These are phyloP conservation scores for Mormyrus proboscirostris DNA, from an alignment of 2,797 vertebrate genomes.

Conservation along the genomic window DNA sequence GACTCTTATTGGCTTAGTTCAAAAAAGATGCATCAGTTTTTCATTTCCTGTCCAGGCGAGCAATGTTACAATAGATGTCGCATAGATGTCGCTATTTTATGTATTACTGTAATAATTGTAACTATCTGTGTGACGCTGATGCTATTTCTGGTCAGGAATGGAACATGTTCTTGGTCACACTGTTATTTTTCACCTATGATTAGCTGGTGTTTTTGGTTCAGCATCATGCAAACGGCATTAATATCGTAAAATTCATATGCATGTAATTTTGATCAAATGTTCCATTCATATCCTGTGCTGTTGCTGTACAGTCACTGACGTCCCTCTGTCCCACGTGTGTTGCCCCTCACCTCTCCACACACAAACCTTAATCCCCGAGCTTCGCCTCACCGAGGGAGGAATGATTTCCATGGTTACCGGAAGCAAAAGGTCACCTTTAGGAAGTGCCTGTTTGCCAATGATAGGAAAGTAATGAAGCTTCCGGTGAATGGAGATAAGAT, in stretches of 20 bases:
- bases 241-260: neutral
- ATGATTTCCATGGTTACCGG: slow-evolving; percentile 61
- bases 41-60: neutral
- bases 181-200: neutral
- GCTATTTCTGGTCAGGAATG: neutral
- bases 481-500: slow-evolving; percentile 50
- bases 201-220: neutral
- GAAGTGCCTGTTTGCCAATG: slow-evolving; percentile 56
- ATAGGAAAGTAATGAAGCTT: slow-evolving; percentile 61
- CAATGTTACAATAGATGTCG: neutral
- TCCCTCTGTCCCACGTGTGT: neutral
- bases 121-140: neutral
- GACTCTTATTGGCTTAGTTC: neutral
- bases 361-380: neutral
- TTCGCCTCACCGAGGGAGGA: slow-evolving; percentile 31
- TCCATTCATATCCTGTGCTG: neutral
- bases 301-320: neutral
- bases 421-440: slow-evolving; percentile 58
- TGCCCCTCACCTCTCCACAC: neutral
- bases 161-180: neutral
- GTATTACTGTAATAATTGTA: neutral
- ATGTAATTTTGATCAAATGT: neutral
- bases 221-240: neutral
- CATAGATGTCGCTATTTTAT: neutral
- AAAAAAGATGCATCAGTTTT: neutral